Evolutionary conservation across 2,888 invertebrate genomes (phyloP).

Genomic region (Pristionchus exspectatus): DNA sequence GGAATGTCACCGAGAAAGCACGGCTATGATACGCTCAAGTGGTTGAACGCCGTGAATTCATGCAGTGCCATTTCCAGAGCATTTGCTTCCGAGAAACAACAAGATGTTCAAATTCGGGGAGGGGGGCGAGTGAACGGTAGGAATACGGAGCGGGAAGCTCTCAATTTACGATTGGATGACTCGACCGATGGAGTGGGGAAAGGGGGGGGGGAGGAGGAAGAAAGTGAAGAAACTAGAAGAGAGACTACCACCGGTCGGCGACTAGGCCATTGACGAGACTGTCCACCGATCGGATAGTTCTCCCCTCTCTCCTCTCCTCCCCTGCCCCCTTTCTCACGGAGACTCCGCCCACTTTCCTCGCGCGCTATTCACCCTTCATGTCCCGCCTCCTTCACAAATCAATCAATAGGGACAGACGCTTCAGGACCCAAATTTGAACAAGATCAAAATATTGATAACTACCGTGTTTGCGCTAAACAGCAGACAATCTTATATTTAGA

Average conservation of each 20-base stretch:
- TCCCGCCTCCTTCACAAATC: neutral
- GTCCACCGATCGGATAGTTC: slow-evolving; percentile 41
- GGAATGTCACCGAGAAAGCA: slow-evolving; percentile 57
- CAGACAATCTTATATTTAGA: neutral
- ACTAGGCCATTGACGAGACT: slow-evolving; percentile 49
- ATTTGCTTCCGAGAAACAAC: neutral
- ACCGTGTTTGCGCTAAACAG: neutral
- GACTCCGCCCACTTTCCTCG: slow-evolving; percentile 42
- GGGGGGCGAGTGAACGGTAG: neutral
- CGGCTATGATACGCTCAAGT: slow-evolving; percentile 53
- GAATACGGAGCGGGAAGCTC: neutral
- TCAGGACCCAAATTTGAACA: neutral
- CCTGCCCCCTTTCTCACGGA: neutral
- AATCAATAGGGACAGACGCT: neutral
- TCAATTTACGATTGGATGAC: neutral
- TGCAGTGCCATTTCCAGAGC: slow-evolving; percentile 69
- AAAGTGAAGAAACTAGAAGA: neutral
- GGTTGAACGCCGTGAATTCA: slow-evolving; percentile 67
- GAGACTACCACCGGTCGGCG: slow-evolving; percentile 28
- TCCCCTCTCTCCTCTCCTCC: slow-evolving; percentile 33
- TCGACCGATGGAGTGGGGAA: neutral
- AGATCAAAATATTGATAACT: neutral
- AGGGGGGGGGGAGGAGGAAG: neutral
- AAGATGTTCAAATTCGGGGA: neutral
- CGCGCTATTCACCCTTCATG: slow-evolving; percentile 7